Base-by-base conservation (phyloP, 1,140 invertebrate genomes). In the Steinernema feltiae region DNA sequence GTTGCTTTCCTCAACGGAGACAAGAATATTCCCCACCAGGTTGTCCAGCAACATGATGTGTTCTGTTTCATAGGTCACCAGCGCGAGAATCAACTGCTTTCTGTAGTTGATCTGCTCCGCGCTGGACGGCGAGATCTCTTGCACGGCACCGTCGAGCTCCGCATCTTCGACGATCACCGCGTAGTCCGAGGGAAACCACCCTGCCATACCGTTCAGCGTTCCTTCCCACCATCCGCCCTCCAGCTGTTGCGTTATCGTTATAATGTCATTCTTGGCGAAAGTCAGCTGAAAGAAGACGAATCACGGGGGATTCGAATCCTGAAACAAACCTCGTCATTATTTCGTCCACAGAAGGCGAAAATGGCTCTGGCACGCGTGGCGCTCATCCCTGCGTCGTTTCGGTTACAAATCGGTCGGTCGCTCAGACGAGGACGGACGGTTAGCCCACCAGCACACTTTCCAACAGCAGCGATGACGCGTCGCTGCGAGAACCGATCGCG, bases 221-320 rank as follows among this genome's bases (percentile, higher is more conserved):
- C 95, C 96, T 89, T 98, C 95, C 93, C 93, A 98, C 95, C 95
- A 98, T 91, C 95, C 97, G 30, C 94, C 95, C 69, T 95, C 95
- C 86, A 97, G 92, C 83, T 94, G 92, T 87, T 94, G 91, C 71
- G 95, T 97, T 32, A 99, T 92, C 18, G 94, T 95, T 77, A 99
- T 97, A 69, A 97, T 90, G 88, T 98, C 95, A 70, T 95, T 94
- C 88, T 97, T 97, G 81, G 92, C 92, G 86, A 98, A 97, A 85
- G 93, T 94, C 78, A 99, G 87, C 89, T 97, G 92, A 86, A 90
- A n/a, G n/a, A n/a, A n/a, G n/a, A n/a, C n/a, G n/a, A n/a, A 89
- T 82, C 12, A 27, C 12, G 53, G 35, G 35, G 7, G 7, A 41
- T 41, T 41, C 7, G 35, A 41, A 18, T 41, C 35, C 18, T 7